Evolutionary conservation across 2,797 vertebrate genomes (phyloP).

Genomic region (Lacerta viridis): DNA sequence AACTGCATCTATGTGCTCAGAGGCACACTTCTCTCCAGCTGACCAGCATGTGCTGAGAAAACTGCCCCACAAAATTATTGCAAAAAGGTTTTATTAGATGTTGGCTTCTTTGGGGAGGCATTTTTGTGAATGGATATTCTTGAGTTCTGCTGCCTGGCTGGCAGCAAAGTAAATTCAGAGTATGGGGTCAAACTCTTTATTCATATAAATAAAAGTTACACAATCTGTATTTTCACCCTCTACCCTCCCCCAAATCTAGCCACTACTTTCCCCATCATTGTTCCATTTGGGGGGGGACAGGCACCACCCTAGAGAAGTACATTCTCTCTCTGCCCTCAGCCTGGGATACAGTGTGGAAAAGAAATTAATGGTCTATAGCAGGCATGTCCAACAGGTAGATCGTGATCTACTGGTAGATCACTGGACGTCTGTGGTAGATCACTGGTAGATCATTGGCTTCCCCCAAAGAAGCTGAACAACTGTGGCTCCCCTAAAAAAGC

Average conservation of each 20-base stretch:
- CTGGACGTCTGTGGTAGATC: no score
- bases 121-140: neutral
- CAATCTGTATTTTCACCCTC: neutral
- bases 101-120: neutral
- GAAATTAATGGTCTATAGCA: conserved; percentile 18
- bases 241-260: no score
- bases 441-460: no score
- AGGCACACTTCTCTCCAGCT: neutral
- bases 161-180: neutral
- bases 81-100: neutral
- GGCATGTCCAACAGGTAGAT: no score
- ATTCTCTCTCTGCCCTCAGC: neutral
- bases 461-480: no score
- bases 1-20: neutral
- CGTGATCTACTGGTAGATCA: no score
- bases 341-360: neutral
- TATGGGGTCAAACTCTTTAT: neutral
- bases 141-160: neutral
- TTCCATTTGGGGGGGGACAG: neutral
- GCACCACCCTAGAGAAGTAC: neutral
- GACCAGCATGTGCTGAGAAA: neutral
- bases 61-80: neutral
- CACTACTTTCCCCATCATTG: neutral
- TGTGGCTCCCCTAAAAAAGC: no score
- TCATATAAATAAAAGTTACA: neutral